Base-by-base conservation (phyloP, 2,113 vertebrate genomes). In the Melanotaenia duboulayi region DNA sequence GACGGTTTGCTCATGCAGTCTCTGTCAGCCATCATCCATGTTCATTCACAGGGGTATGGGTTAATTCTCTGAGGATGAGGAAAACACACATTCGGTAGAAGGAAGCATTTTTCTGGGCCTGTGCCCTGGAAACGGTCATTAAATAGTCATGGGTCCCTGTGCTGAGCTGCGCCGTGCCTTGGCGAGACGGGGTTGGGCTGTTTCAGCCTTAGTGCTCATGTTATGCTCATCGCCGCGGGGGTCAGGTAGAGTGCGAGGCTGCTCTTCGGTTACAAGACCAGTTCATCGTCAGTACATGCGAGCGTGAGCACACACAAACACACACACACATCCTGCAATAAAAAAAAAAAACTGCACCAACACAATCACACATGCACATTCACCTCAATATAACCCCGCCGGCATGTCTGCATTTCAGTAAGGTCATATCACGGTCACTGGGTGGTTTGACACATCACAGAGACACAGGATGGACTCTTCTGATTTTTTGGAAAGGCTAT, bases 61-160 rank as follows among this genome's bases (percentile, higher is more conserved):
- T 73, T 56, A 48, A 44, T 62, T 76, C 66, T 67, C 63, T 42
- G 3, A 28, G 71, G 54, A 70, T 71, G 42, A 68, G 40, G 23
- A 62, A 71, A 19, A 65, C 57, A 40, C 72, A 71, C 69, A 55
- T 39, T 35, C 2, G 23, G 40, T 4, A 40, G 32, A 16, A 55
- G 65, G 67, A 75, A 58, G 61, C 9, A 35, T 32, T 65, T 80
- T 81, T 74, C 25, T 51, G 70, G 71, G 74, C 64, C 66, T 10
- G 51, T 44, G 78, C 71, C 46, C 66, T 80, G 81, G 35, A 79
- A 67, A 63, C 11, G 42, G 69, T 84, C 89, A 92, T 91, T 83
- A 92, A 92, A 91, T 88, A 92, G 76, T 91, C 74, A 92, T 91
- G 79, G 70, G 59, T 61, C 70, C 80, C 81, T 17, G 61, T 52